phyloP scores from a whole-genome alignment of 2,888 invertebrate genomes.

The Homarus gammarus region DNA sequence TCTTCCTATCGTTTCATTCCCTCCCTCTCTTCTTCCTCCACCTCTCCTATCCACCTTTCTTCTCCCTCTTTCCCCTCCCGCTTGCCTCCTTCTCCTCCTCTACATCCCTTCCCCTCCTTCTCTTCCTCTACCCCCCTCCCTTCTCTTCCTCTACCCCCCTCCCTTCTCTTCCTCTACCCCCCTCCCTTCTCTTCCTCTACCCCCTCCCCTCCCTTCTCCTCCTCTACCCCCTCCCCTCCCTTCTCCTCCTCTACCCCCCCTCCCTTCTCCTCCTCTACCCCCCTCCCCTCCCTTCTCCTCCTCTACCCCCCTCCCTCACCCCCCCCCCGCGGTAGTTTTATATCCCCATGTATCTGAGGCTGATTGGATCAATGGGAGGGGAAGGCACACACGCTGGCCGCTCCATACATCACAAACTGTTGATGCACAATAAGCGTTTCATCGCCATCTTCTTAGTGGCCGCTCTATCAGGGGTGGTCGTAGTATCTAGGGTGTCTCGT shows the following conservation, averaged over 20 bases:
- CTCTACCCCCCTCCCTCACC: background rate
- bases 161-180: background rate
- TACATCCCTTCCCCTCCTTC: too few relatives aligned
- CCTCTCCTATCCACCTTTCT: too few relatives aligned
- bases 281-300: background rate
- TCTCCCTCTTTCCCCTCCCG: too few relatives aligned
- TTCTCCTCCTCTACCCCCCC: background rate
- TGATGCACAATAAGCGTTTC: too few relatives aligned
- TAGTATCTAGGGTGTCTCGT: too few relatives aligned
- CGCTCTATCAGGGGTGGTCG: too few relatives aligned
- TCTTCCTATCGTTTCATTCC: too few relatives aligned
- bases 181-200: background rate
- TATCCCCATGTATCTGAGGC: constrained; percentile 3
- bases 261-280: background rate
- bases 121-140: background rate
- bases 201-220: background rate
- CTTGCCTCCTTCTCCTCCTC: too few relatives aligned
- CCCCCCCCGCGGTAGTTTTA: constrained; percentile 12
- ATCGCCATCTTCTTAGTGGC: too few relatives aligned
- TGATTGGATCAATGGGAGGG: constrained; percentile 23
- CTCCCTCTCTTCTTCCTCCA: too few relatives aligned
- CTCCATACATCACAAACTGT: constrained; percentile 12
- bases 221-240: background rate
- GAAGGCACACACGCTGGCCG: background rate
- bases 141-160: background rate